These are phyloP conservation scores for Darevskia nairensis DNA, from an alignment of 2,797 vertebrate species.

Conservation along the genomic window DNA sequence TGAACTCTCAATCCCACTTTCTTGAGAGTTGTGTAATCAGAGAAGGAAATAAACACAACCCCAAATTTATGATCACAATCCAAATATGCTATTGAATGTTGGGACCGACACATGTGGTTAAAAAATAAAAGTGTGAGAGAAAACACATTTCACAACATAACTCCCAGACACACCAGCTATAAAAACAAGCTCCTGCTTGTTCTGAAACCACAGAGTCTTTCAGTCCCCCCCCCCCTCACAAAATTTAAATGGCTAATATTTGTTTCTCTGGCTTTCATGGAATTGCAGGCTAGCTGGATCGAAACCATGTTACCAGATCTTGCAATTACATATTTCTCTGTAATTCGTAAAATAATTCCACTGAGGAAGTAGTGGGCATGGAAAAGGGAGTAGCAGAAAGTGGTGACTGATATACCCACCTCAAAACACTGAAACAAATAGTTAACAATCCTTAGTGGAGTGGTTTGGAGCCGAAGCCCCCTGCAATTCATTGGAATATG, in stretches of 20 bases:
- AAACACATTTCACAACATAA: neutral
- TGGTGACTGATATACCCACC: no score
- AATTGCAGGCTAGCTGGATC: neutral
- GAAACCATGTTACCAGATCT: neutral
- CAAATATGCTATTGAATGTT: neutral
- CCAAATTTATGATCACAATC: neutral
- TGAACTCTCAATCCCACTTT: neutral
- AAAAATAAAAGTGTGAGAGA: neutral
- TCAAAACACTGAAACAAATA: no score
- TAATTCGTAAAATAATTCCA: neutral
- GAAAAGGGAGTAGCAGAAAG: no score
- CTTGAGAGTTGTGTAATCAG: neutral
- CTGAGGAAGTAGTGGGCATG: no score
- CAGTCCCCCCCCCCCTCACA: no score
- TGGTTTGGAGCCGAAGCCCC: no score
- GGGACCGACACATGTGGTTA: neutral
- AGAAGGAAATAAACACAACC: neutral
- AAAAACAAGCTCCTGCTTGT: neutral
- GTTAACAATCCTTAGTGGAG: no score
- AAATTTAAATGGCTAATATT: neutral
- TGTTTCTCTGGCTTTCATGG: neutral
- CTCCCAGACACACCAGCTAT: neutral
- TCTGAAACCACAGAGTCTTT: neutral
- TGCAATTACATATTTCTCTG: neutral
- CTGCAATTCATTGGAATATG: no score